These are phyloP conservation scores for Gymnogyps californianus DNA, from an alignment of 2,113 vertebrate genomes.

Conservation along the genomic window DNA sequence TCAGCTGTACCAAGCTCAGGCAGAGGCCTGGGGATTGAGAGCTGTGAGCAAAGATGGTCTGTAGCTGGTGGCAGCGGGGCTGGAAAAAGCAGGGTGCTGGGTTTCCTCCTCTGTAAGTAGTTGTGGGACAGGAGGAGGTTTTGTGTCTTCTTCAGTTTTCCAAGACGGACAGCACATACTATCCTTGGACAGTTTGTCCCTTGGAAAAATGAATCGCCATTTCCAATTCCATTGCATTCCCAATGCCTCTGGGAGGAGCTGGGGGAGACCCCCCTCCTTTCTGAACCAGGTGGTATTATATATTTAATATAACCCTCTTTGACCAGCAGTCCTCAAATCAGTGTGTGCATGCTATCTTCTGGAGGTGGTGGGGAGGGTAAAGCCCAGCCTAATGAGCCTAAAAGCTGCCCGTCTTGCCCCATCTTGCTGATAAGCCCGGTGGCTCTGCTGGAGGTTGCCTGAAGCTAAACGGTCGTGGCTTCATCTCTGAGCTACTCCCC, in stretches of 20 bases:
- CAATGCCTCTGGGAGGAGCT: background rate
- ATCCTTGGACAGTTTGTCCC: background rate
- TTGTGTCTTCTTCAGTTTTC: background rate
- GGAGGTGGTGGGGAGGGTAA: background rate
- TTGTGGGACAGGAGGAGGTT: fast-evolving
- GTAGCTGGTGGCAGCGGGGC: background rate
- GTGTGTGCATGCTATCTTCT: background rate
- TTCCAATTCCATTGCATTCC: background rate
- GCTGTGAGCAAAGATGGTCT: background rate
- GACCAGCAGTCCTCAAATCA: background rate
- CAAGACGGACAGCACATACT: background rate
- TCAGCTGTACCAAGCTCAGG: background rate
- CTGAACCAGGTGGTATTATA: background rate
- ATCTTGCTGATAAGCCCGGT: background rate
- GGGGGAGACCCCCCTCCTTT: background rate
- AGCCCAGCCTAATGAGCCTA: background rate
- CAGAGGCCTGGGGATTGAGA: background rate
- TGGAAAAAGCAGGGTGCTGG: background rate
- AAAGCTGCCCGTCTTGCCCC: background rate
- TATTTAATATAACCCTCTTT: background rate
- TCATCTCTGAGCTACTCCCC: background rate
- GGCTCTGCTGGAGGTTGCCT: background rate
- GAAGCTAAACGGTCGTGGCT: background rate
- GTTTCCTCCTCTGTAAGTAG: background rate
- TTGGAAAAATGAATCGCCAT: background rate